Base-by-base conservation (phyloP, 2,797 vertebrate genomes). In the Periophthalmus magnuspinnatus region DNA sequence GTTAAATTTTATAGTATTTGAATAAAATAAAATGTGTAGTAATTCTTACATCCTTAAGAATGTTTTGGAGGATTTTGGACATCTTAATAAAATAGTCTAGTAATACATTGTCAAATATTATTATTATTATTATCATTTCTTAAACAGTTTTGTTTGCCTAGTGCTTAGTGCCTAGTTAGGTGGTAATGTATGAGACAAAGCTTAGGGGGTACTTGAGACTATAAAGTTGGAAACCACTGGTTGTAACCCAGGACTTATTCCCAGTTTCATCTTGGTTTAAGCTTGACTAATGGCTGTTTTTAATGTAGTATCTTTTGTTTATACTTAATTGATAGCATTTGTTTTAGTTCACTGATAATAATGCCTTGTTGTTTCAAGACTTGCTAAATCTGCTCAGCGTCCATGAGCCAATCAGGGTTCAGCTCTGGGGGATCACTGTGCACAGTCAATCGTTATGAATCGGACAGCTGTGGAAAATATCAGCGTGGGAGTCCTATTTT, bases 391-490 rank as follows among this genome's bases (percentile, higher is more conserved):
- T 65, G 17, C 61, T 47, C 38, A 28, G 22, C 17, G n/a, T 16
- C 28, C n/a, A 16, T 48, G 41, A 48, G 41, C 62, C 41, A 64
- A 48, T 48, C 22, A 63, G 21, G 13, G 13, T 24, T 22, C 34
- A 22, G 36, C 38, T 16, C 24, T 48, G 41, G 16, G 50, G 47
- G 63, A 65, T 19, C 45, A 5, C 24, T 19, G 28, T 52, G 17
- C 63, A 6, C 41, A 32, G 45, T 33, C 41, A 48, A 47, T 50
- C 64, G 57, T 84, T 45, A 75, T 67, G 65, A 56, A 55, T 21
- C 7, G 14, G 80, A 62, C 75, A 75, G 74, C 67, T 76, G 80
- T 78, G 70, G 74, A 77, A 75, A 63, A 28, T 70, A 69, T 76
- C 69, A 61, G 47, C 68, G 72, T 68, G 59, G 73, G 69, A 62